These are phyloP conservation scores for Hesperia comma DNA, from an alignment of 2,888 invertebrate genomes.

Conservation along the genomic window DNA sequence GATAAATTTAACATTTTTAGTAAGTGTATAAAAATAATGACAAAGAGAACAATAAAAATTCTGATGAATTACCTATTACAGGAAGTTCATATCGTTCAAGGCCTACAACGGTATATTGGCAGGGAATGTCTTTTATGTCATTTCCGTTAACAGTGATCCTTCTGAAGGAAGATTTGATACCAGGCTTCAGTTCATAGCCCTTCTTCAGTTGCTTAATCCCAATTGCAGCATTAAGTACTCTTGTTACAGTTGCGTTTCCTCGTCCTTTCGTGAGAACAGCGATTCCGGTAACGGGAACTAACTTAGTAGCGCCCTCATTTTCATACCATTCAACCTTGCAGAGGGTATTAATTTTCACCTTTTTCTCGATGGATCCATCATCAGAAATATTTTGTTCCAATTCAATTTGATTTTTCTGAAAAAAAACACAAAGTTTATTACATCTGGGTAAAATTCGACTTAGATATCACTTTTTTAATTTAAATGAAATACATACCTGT, in stretches of 20 bases:
- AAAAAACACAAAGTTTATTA: constrained; percentile 37
- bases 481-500: constrained; percentile 75
- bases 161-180: constrained; percentile 85
- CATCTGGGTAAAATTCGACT: background rate
- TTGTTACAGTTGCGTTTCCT: constrained; percentile 78
- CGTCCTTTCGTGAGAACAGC: constrained; percentile 82
- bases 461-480: background rate
- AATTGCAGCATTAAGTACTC: constrained; percentile 84
- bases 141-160: constrained; percentile 85
- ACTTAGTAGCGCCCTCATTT: constrained; percentile 84
- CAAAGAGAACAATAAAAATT: background rate
- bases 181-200: constrained; percentile 86
- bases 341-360: constrained; percentile 84
- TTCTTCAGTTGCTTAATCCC: constrained; percentile 80
- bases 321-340: constrained; percentile 89
- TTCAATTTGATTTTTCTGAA: constrained; percentile 78
- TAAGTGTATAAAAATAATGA: background rate
- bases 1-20: background rate
- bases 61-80: constrained; percentile 84
- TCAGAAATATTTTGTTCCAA: constrained; percentile 72
- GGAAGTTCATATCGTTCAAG: constrained; percentile 87
- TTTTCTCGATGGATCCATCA: constrained; percentile 84
- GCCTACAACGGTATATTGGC: constrained; percentile 86
- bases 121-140: constrained; percentile 86
- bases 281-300: constrained; percentile 84